phyloP scores from a whole-genome alignment of 1,140 invertebrate species.

The Euura lappo region DNA sequence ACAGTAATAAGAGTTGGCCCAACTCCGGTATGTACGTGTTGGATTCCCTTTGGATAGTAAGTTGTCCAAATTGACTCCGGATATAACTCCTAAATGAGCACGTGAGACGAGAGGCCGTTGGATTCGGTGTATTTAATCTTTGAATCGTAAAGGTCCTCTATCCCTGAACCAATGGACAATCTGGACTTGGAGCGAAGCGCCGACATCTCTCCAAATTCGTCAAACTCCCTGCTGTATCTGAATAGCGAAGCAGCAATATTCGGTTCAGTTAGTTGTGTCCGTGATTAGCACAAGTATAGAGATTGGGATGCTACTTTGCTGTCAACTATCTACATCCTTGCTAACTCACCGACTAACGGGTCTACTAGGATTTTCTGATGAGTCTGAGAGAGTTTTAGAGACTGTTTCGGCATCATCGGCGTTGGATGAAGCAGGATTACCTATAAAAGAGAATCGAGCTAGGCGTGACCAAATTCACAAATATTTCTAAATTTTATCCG shows the following conservation, averaged over 20 bases:
- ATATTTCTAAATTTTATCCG: too few relatives aligned
- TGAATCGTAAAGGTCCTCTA: conserved; percentile 52
- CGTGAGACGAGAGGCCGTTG: conserved; percentile 39
- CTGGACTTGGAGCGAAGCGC: conserved; percentile 63
- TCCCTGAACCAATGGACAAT: conserved; percentile 53
- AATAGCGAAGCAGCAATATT: conserved; percentile 44
- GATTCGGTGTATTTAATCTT: conserved; percentile 50
- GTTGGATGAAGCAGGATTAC: conserved; percentile 51
- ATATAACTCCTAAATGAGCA: conserved; percentile 41
- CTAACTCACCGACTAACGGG: conserved; percentile 57
- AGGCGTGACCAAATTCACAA: conserved; percentile 19
- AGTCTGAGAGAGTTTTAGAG: conserved; percentile 55
- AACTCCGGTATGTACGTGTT: too few relatives aligned
- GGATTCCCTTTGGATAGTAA: background rate
- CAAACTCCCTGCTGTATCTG: conserved; percentile 61
- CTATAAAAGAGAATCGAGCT: conserved; percentile 33
- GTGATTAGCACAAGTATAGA: conserved; percentile 14
- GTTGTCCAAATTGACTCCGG: background rate
- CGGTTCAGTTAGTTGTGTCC: conserved; percentile 10
- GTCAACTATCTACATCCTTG: conserved; percentile 10
- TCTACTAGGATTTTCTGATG: conserved; percentile 57
- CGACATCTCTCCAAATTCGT: conserved; percentile 62
- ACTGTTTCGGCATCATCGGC: conserved; percentile 57
- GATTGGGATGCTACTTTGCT: conserved; percentile 18
- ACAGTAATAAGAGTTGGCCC: too few relatives aligned